Conservation (phyloP, 2,888 invertebrate genomes). For the Brassicogethes aeneus region DNA sequence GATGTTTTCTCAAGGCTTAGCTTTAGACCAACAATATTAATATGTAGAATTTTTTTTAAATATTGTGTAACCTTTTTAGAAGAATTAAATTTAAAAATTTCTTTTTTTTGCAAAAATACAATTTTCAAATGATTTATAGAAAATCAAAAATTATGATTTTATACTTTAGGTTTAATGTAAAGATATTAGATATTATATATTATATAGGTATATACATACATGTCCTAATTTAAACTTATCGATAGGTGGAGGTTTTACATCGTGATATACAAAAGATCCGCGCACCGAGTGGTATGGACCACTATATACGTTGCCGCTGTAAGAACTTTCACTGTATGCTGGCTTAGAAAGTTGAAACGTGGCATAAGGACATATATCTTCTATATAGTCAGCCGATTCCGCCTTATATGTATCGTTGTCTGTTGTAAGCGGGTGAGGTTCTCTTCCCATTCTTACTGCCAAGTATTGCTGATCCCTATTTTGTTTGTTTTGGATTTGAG, state of each 20-base stretch:
- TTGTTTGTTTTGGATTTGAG: conserved; percentile 71
- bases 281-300: conserved; percentile 80
- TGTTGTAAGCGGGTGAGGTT: conserved; percentile 41
- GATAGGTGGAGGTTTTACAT: conserved; percentile 66
- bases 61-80: too few species aligned
- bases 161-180: too few species aligned
- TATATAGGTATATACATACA: too few species aligned
- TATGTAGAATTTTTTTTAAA: too few species aligned
- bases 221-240: conserved; percentile 67
- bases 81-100: too few species aligned
- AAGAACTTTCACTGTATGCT: conserved; percentile 81
- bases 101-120: too few species aligned
- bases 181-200: too few species aligned
- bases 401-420: conserved; percentile 46
- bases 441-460: conserved; percentile 48
- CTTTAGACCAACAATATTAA: too few species aligned
- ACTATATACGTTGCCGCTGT: conserved; percentile 81
- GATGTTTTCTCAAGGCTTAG: too few species aligned
- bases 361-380: conserved; percentile 89
- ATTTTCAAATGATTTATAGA: too few species aligned
- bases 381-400: conserved; percentile 68
- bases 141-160: too few species aligned
- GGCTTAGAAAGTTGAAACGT: conserved; percentile 80
- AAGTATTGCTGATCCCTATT: conserved; percentile 71
- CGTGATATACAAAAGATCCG: conserved; percentile 83